A percentile compares a stretch with the other conserved stretches of the same genome.
These are phyloP conservation scores for Ictalurus furcatus DNA, from an alignment of 2,113 vertebrate genomes.

Conservation along the genomic window DNA sequence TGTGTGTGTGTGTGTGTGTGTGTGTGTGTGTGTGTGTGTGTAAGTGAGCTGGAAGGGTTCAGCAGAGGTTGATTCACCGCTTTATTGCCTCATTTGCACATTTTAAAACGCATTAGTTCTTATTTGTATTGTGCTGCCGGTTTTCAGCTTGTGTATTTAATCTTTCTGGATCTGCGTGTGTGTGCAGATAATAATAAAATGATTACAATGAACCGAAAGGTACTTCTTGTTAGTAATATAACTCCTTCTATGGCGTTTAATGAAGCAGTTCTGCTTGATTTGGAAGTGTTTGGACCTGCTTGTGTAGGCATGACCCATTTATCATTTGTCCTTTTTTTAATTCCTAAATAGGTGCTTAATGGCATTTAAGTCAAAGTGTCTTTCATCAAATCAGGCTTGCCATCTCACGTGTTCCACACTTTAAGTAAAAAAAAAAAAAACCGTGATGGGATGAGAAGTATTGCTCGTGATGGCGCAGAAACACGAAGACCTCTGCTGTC, in stretches of 20 bases:
- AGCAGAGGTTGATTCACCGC: slow-evolving; percentile 38
- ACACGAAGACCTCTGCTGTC: neutral
- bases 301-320: neutral
- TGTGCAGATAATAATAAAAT: neutral
- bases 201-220: neutral
- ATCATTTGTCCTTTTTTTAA: neutral
- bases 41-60: slow-evolving; percentile 18
- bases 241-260: neutral
- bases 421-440: neutral
- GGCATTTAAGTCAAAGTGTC: slow-evolving; percentile 16
- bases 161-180: neutral
- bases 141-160: neutral
- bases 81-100: slow-evolving; percentile 34
- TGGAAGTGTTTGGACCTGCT: neutral
- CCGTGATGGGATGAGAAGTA: neutral
- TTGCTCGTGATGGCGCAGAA: slow-evolving; percentile 5
- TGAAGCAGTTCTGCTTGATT: neutral
- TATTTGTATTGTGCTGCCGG: neutral
- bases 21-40: neutral
- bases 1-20: neutral
- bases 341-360: slow-evolving; percentile 22
- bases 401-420: neutral
- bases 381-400: neutral
- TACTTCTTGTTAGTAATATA: neutral
- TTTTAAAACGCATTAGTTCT: slow-evolving; percentile 38